These are phyloP conservation scores for Idaea aversata DNA, from an alignment of 2,888 invertebrate genomes.

Conservation along the genomic window DNA sequence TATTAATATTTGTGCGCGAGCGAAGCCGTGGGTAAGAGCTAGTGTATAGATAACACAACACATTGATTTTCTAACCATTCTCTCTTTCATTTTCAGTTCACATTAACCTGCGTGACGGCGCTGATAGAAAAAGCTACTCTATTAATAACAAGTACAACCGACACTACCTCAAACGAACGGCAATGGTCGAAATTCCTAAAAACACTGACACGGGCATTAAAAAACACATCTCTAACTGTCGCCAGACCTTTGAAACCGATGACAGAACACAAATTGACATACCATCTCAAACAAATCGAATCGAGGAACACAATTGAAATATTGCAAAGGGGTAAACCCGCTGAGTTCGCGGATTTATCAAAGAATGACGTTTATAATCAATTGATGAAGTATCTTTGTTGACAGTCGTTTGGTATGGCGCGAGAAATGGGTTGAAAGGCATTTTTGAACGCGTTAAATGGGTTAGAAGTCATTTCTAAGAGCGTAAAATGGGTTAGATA, in stretches of 20 bases:
- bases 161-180: slow-evolving; percentile 66
- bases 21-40: too few species aligned
- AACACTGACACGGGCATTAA: slow-evolving; percentile 70
- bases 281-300: slow-evolving; percentile 61
- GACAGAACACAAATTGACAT: slow-evolving; percentile 43
- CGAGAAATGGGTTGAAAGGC: slow-evolving; percentile 13
- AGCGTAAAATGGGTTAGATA: neutral
- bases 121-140: slow-evolving; percentile 57
- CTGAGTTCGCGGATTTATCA: slow-evolving; percentile 61
- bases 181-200: slow-evolving; percentile 80
- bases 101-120: slow-evolving; percentile 63
- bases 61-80: neutral
- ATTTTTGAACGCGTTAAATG: neutral
- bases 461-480: neutral
- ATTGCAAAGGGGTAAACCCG: slow-evolving; percentile 61
- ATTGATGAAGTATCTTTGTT: slow-evolving; percentile 63
- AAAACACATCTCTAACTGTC: slow-evolving; percentile 52
- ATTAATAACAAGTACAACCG: slow-evolving; percentile 56
- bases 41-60: too few species aligned
- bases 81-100: slow-evolving; percentile 49
- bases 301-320: slow-evolving; percentile 67
- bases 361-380: slow-evolving; percentile 61
- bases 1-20: too few species aligned
- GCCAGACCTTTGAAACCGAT: slow-evolving; percentile 53
- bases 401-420: slow-evolving; percentile 33